Evolutionary conservation across 2,888 invertebrate genomes (phyloP).

Genomic region (Scaeva pyrastri): DNA sequence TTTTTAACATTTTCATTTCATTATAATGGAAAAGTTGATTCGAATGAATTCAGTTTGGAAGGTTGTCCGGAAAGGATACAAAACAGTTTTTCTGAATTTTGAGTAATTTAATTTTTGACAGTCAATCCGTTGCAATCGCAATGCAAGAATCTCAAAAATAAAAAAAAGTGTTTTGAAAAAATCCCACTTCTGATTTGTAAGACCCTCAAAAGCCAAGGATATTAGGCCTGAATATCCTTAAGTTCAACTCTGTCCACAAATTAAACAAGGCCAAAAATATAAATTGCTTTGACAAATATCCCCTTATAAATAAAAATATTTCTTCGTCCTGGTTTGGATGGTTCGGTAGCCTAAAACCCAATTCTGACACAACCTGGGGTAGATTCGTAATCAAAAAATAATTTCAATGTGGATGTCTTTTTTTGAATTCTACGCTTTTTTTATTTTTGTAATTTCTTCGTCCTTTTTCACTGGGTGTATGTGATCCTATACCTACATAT

Average conservation of each 20-base stretch:
- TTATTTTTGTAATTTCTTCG: background rate
- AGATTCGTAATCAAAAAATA: slow-evolving; percentile 45
- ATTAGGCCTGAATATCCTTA: background rate
- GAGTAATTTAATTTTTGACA: too few species aligned
- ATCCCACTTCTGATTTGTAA: too few species aligned
- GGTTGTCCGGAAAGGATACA: too few species aligned
- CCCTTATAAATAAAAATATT: background rate
- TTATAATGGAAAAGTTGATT: too few species aligned
- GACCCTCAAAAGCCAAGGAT: background rate
- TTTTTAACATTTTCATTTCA: too few species aligned
- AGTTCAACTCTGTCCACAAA: background rate
- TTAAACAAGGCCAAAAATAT: background rate
- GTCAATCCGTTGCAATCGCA: too few species aligned
- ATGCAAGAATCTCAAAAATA: too few species aligned
- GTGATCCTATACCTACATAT: background rate
- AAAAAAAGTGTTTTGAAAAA: too few species aligned
- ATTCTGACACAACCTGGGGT: slow-evolving; percentile 17
- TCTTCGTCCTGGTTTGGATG: too few species aligned
- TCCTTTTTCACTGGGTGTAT: background rate
- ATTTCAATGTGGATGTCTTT: slow-evolving; percentile 48
- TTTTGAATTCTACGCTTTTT: background rate
- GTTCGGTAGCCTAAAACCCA: background rate
- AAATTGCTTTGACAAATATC: slow-evolving; percentile 32
- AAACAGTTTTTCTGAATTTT: too few species aligned
- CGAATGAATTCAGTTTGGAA: too few species aligned